A percentile compares a stretch with the other conserved stretches of the same genome.
phyloP scores from a whole-genome alignment of 1,140 invertebrate genomes.

The Amyelois transitella region DNA sequence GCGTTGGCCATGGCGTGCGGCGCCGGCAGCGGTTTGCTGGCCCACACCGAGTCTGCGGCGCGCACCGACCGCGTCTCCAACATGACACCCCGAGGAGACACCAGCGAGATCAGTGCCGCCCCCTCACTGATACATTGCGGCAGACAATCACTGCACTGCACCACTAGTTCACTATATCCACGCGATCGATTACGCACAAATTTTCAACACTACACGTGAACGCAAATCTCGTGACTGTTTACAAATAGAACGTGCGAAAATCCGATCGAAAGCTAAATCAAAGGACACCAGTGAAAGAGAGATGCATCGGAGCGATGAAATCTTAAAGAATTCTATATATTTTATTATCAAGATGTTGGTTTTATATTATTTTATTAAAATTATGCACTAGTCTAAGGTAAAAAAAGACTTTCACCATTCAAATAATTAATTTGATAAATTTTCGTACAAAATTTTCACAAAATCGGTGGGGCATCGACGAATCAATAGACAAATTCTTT shows the following conservation, averaged over 20 bases:
- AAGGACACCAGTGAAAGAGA: conserved; percentile 32
- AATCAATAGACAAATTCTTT: conserved; percentile 70
- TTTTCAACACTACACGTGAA: conserved; percentile 15
- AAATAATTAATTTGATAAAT: conserved; percentile 40
- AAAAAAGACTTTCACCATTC: conserved; percentile 32
- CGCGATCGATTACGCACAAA: conserved; percentile 19
- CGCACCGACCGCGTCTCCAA: conserved; percentile 74
- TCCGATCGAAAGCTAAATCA: conserved; percentile 50
- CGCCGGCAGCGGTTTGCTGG: conserved; percentile 71
- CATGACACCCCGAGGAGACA: conserved; percentile 59
- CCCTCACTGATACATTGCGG: conserved; percentile 53
- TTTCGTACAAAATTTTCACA: conserved; percentile 52
- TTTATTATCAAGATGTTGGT: neutral
- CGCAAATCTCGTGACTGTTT: conserved; percentile 44
- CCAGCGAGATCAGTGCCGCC: conserved; percentile 27
- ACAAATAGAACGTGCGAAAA: conserved; percentile 56
- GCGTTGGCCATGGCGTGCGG: conserved; percentile 73
- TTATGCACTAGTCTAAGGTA: neutral
- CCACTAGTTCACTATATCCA: conserved; percentile 29
- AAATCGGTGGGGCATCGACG: conserved; percentile 66
- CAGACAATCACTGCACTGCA: conserved; percentile 39
- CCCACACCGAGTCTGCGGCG: conserved; percentile 72
- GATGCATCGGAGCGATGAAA: conserved; percentile 28
- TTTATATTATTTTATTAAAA: neutral
- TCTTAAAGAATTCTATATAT: neutral